Percentiles rank a stretch among this genome's conserved stretches.
phyloP scores from a whole-genome alignment of 2,888 invertebrate genomes.

The Scrobipalpa costella region DNA sequence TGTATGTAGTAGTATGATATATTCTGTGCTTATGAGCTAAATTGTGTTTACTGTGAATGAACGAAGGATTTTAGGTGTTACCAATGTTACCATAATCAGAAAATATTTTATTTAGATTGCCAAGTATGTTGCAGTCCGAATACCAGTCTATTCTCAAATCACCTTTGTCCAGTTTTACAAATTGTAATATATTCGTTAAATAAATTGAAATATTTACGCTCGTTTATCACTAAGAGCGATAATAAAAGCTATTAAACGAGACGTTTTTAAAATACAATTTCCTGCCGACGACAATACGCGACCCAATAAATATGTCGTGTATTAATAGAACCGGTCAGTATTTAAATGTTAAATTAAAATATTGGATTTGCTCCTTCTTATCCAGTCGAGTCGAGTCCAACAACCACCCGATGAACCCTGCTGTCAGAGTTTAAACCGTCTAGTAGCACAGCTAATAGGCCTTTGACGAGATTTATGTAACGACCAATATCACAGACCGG shows the following conservation, averaged over 20 bases:
- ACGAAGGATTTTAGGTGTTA: too few species aligned
- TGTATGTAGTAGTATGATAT: too few species aligned
- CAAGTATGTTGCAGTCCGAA: background rate
- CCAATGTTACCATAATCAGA: too few species aligned
- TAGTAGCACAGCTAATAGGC: too few species aligned
- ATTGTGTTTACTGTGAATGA: too few species aligned
- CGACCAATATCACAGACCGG: too few species aligned
- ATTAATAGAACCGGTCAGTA: background rate
- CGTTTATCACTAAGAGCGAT: slow-evolving; percentile 12
- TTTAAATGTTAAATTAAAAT: background rate
- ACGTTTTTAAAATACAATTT: slow-evolving; percentile 24
- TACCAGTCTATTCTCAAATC: background rate
- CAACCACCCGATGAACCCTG: too few species aligned
- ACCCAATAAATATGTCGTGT: background rate
- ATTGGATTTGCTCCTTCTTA: too few species aligned
- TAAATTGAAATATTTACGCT: slow-evolving; percentile 13
- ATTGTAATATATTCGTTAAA: background rate
- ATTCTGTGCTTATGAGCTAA: too few species aligned
- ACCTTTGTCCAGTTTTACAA: slow-evolving; percentile 3
- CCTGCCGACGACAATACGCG: slow-evolving; percentile 13
- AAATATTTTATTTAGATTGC: background rate
- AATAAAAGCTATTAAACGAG: slow-evolving; percentile 20
- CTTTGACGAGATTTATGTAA: too few species aligned
- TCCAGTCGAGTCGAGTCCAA: too few species aligned
- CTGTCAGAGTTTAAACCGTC: too few species aligned